Conservation (phyloP, 64 coral and sea anemone genomes). For the Dendronephthya gigantea region DNA sequence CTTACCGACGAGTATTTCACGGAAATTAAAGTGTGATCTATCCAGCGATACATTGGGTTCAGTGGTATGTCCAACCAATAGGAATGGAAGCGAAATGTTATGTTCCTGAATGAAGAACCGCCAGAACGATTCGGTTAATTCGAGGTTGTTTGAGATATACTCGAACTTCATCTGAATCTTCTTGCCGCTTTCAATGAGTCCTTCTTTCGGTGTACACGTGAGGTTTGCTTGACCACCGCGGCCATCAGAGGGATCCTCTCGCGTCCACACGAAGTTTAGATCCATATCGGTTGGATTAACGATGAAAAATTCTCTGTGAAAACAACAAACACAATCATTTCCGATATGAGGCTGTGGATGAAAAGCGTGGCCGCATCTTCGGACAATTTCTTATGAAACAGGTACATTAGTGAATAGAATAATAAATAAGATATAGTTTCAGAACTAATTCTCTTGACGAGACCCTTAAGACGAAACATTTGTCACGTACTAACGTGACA, state of each 20-base stretch:
- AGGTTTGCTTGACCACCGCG: conserved; percentile 49
- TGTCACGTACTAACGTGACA: no score
- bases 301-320: conserved; percentile 65
- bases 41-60: conserved; percentile 84
- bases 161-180: conserved; percentile 83
- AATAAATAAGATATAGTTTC: no score
- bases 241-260: conserved; percentile 60
- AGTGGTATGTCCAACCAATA: conserved; percentile 82
- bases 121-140: conserved; percentile 93
- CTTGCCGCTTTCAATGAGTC: conserved; percentile 77
- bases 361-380: no score
- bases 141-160: conserved; percentile 74
- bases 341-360: no score
- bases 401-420: no score
- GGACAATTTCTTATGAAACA: no score
- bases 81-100: conserved; percentile 86
- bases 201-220: conserved; percentile 52
- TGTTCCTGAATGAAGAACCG: conserved; percentile 85
- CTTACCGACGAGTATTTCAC: conserved; percentile 8
- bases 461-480: no score
- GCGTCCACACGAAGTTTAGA: conserved; percentile 79
- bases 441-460: no score
- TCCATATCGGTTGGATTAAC: conserved; percentile 64
- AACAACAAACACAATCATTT: background rate
- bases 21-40: conserved; percentile 50